Percentiles rank a stretch among this genome's conserved stretches.
phyloP scores from a whole-genome alignment of 2,113 vertebrate species.

The Ptychochromis oligacanthus region DNA sequence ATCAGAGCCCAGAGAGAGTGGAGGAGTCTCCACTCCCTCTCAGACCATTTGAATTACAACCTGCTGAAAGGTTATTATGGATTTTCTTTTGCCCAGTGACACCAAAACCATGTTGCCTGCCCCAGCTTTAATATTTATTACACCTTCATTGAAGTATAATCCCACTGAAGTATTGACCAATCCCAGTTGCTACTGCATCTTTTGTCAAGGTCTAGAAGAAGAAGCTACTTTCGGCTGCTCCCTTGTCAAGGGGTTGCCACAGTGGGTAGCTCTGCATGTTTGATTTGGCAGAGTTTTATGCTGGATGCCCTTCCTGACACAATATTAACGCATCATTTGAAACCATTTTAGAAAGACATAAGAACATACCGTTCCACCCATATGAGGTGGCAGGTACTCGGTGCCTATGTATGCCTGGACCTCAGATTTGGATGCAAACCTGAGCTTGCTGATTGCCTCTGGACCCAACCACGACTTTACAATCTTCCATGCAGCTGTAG shows the following conservation, averaged over 20 bases:
- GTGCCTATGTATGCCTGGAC: slow-evolving; percentile 86
- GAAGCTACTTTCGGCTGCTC: too few relatives aligned
- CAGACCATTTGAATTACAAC: background rate
- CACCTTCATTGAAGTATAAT: background rate
- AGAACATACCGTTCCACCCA: slow-evolving; percentile 93
- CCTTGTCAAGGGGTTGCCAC: too few relatives aligned
- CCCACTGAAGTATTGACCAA: background rate
- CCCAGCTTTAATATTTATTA: background rate
- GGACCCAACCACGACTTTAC: slow-evolving; percentile 96
- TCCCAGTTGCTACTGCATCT: background rate
- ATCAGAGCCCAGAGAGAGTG: background rate
- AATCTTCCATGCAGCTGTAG: slow-evolving; percentile 94
- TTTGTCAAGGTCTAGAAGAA: background rate
- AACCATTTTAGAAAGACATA: background rate
- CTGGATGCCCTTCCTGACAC: too few relatives aligned
- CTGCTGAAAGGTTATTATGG: background rate
- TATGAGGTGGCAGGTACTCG: slow-evolving; percentile 90
- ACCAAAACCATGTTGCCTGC: background rate
- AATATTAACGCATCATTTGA: background rate
- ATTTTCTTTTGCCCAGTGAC: background rate
- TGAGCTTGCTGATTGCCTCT: slow-evolving; percentile 92
- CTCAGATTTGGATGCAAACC: slow-evolving; percentile 88
- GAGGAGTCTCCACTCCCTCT: background rate
- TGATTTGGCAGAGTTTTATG: too few relatives aligned
- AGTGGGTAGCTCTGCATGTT: too few relatives aligned